These are phyloP conservation scores for Embiotoca jacksoni DNA, from an alignment of 2,113 vertebrate species.

Conservation along the genomic window DNA sequence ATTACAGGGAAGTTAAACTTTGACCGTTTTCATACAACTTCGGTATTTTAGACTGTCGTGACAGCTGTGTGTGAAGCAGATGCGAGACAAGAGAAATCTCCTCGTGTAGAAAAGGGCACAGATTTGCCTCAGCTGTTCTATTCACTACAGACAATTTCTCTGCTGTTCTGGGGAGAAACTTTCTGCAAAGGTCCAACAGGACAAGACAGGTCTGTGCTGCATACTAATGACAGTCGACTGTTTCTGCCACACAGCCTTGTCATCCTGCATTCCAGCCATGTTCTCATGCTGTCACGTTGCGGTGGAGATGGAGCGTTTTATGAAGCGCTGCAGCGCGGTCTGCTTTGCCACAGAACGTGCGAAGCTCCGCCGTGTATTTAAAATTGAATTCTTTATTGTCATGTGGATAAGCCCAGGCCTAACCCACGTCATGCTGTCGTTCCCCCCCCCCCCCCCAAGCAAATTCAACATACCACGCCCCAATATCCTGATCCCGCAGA, in stretches of 20 bases:
- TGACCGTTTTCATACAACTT: conserved; percentile 33
- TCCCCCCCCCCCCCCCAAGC: background rate
- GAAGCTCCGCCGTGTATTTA: conserved; percentile 33
- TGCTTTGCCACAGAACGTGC: conserved; percentile 8
- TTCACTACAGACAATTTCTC: conserved; percentile 73
- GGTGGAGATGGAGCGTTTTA: conserved; percentile 52
- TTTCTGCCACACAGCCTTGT: conserved; percentile 61
- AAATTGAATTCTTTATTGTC: conserved; percentile 48
- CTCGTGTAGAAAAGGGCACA: conserved; percentile 48
- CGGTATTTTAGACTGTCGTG: conserved; percentile 26
- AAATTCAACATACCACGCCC: conserved; percentile 10
- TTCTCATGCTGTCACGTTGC: conserved; percentile 69
- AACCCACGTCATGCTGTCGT: background rate
- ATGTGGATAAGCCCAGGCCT: conserved; percentile 27
- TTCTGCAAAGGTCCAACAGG: conserved; percentile 75
- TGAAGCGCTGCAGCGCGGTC: conserved; percentile 18
- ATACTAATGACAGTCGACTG: conserved; percentile 76
- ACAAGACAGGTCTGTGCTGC: conserved; percentile 66
- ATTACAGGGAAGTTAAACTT: conserved; percentile 46
- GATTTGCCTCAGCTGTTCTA: conserved; percentile 66
- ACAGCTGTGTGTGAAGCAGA: conserved; percentile 28
- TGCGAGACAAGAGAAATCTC: conserved; percentile 36
- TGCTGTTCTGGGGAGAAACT: conserved; percentile 64
- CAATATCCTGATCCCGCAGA: conserved; percentile 38
- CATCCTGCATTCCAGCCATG: conserved; percentile 77